Base-by-base conservation (phyloP, 1,140 invertebrate species). In the Diabrotica virgifera region DNA sequence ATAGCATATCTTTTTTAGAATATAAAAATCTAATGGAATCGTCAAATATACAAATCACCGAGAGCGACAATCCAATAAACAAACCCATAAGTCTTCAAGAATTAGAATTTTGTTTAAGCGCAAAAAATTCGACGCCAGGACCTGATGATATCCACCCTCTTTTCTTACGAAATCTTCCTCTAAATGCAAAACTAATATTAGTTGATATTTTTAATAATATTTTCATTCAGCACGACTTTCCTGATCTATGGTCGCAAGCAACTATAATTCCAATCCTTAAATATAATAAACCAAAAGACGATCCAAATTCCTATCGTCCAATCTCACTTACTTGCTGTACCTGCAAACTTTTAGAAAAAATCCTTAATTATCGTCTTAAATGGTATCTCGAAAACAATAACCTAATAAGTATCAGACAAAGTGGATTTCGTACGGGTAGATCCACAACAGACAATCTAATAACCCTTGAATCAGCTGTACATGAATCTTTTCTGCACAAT, bases 301-400 rank as follows among this genome's bases (percentile, higher is more conserved):
- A 57, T 58, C 37, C 54, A 14, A 36, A 57, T 11, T 62, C 59
- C 8, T 66, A 62, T 37, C 55, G 65, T 13, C 60, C 59, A 10
- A 62, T 66, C n/a, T 54, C 54, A 35, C 61, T 66, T 5, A 62
- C 65, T 10, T 62, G 60, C 13, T 35, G 46, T 24, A 58, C 62
- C 60, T 36, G 65, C 14, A 66, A 59, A 63, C 13, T 66, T 6
- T n/a, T 66, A 51, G 65, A 66, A 53, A 57, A 51, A 52, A 66
- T 66, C 13, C 36, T 66, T 5, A 62, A 66, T 46, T 36, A 52
- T 52, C 55, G 65, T 36, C 54, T 66, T 8, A 35, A 36, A 11
- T 58, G 59, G 54, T 40, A 50, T 12, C 36, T 66, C 5, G 65
- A 66, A 58, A 37, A 54, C 5, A 12, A 58, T 50, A 62, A 66